Percentiles rank a stretch among this genome's conserved stretches.
Conservation (phyloP, 2,113 vertebrate genomes). For the Indicator maculatus region DNA sequence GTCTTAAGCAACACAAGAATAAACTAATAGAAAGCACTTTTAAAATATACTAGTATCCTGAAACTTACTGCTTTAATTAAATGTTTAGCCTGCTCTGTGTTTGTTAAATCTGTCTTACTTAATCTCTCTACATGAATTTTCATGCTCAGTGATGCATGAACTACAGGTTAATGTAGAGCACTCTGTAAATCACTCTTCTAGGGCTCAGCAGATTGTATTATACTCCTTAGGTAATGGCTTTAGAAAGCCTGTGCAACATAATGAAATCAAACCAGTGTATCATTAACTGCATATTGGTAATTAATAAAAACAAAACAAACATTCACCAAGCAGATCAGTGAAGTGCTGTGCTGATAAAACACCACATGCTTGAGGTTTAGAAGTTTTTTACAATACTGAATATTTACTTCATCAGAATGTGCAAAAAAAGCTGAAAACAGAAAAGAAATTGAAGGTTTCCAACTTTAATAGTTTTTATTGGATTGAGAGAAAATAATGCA, state of each 20-base stretch:
- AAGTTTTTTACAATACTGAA: background rate
- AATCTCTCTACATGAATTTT: background rate
- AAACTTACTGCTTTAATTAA: conserved; percentile 3
- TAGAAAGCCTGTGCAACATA: conserved; percentile 3
- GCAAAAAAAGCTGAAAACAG: background rate
- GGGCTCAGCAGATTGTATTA: conserved; percentile 29
- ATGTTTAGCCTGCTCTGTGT: background rate
- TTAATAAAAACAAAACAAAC: conserved; percentile 41
- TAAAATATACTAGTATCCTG: background rate
- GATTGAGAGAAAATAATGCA: background rate
- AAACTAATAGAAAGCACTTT: conserved; percentile 1
- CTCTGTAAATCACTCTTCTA: conserved; percentile 40
- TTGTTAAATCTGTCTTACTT: conserved; percentile 53
- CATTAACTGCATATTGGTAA: conserved; percentile 36
- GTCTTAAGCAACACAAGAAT: background rate
- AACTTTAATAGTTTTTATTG: background rate
- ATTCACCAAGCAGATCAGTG: conserved; percentile 3
- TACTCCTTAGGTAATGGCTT: background rate
- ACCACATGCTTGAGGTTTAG: background rate
- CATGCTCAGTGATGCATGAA: conserved; percentile 31
- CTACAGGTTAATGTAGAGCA: conserved; percentile 41
- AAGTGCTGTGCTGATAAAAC: background rate
- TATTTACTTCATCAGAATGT: background rate
- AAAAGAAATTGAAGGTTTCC: background rate
- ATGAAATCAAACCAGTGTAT: conserved; percentile 44